Evolutionary conservation across 2,888 invertebrate species (phyloP).

Genomic region (Pachymerium ferrugineum): DNA sequence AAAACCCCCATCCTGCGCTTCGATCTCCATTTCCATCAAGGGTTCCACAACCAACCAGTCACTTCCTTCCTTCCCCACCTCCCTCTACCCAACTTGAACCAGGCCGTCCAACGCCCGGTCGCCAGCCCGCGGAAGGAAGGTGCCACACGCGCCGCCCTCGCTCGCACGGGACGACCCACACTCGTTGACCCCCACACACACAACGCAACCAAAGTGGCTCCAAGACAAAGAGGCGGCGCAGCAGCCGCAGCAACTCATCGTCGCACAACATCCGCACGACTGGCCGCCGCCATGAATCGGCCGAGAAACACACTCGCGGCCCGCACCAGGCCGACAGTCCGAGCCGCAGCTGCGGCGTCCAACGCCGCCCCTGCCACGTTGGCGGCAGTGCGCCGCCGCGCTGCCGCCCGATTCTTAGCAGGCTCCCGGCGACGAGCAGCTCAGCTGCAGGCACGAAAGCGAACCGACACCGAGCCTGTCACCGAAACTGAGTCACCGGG

Average conservation of each 20-base stretch:
- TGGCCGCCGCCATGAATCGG: not conserved
- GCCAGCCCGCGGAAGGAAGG: constrained; percentile 8
- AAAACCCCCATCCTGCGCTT: not conserved
- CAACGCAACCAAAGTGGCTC: not conserved
- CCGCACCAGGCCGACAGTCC: not conserved
- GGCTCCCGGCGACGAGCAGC: constrained; percentile 23
- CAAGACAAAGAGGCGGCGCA: not conserved
- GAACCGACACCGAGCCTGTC: not conserved
- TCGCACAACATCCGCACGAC: constrained; percentile 20
- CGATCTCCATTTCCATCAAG: not conserved
- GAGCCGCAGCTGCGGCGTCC: constrained; percentile 20
- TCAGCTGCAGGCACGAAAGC: not conserved
- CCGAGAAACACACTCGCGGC: not conserved
- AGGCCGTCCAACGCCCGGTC: constrained; percentile 1
- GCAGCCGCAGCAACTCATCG: not conserved
- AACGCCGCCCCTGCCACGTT: not conserved
- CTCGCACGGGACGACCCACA: constrained; percentile 8
- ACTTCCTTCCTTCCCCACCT: constrained; percentile 7
- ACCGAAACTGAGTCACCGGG: not conserved
- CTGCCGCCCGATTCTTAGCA: not conserved
- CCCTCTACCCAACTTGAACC: not conserved
- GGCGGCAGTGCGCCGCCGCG: not conserved
- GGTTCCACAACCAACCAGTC: not conserved
- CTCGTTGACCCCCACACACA: not conserved
- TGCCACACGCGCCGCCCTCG: constrained; percentile 13